A percentile compares a stretch with the other conserved stretches of the same genome.
Evolutionary conservation across 2,113 vertebrate genomes (phyloP).

Genomic region (Mellivora capensis): DNA sequence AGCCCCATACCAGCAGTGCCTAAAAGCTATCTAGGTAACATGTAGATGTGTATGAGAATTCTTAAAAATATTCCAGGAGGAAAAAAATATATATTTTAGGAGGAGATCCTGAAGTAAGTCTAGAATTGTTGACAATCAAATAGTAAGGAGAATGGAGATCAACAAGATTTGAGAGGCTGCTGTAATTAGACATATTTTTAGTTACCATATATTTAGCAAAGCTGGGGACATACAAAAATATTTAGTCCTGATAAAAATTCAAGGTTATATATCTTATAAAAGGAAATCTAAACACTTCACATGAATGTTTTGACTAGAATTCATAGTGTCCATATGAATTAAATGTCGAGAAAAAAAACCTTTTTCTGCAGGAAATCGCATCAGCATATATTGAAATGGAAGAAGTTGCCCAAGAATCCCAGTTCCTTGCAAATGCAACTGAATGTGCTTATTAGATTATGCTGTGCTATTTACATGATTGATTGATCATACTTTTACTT

Average conservation of each 20-base stretch:
- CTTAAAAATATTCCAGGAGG: not conserved
- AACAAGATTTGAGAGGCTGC: not conserved
- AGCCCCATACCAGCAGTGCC: not conserved
- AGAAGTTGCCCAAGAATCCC: not conserved
- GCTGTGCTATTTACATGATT: not conserved
- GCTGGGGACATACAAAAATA: not conserved
- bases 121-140: not conserved
- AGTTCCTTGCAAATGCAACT: not conserved
- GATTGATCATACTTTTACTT: not conserved
- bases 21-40: not conserved
- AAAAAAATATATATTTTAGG: not conserved
- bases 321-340: not conserved
- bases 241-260: not conserved
- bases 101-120: not conserved
- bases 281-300: not conserved
- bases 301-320: not conserved
- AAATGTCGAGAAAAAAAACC: not conserved
- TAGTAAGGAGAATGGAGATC: not conserved
- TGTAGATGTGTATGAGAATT: not conserved
- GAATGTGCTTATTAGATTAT: not conserved
- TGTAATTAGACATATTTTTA: not conserved
- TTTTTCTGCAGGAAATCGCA: not conserved
- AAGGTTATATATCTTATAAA: not conserved
- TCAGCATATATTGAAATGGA: not conserved
- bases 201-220: not conserved